These are phyloP conservation scores for Python bivittatus DNA, from an alignment of 2,113 vertebrate genomes.

Conservation along the genomic window DNA sequence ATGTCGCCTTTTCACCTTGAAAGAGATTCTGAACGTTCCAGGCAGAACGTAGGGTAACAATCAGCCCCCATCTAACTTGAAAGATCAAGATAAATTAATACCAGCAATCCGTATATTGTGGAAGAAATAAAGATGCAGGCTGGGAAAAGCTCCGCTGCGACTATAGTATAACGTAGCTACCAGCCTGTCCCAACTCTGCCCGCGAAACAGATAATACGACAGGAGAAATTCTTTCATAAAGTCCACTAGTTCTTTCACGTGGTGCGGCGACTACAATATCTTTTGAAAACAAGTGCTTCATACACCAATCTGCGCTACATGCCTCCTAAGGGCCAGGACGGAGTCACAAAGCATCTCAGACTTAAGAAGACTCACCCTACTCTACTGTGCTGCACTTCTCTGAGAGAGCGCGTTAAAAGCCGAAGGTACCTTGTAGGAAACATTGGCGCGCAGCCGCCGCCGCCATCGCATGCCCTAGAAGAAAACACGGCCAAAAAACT, in stretches of 20 bases:
- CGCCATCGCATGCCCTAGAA: neutral
- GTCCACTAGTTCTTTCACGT: neutral
- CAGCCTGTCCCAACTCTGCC: neutral
- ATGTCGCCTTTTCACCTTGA: neutral
- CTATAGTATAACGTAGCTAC: neutral
- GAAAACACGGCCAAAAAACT: neutral
- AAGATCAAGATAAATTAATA: neutral
- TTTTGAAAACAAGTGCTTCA: neutral
- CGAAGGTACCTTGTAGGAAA: neutral
- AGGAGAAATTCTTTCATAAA: neutral
- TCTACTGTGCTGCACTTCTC: neutral
- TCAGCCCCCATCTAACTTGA: neutral
- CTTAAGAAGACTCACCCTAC: constrained; percentile 9
- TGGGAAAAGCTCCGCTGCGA: neutral
- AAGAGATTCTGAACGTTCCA: neutral
- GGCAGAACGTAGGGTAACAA: neutral
- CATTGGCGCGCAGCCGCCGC: neutral
- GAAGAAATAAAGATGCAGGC: neutral
- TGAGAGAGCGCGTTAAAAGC: neutral
- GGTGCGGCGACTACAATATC: neutral
- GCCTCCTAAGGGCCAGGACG: neutral
- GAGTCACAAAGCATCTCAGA: neutral
- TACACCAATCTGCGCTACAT: neutral
- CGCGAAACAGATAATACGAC: neutral
- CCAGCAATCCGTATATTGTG: neutral